Evolutionary conservation across 1,140 invertebrate genomes (phyloP).

Genomic region (Aphidius ervi): DNA sequence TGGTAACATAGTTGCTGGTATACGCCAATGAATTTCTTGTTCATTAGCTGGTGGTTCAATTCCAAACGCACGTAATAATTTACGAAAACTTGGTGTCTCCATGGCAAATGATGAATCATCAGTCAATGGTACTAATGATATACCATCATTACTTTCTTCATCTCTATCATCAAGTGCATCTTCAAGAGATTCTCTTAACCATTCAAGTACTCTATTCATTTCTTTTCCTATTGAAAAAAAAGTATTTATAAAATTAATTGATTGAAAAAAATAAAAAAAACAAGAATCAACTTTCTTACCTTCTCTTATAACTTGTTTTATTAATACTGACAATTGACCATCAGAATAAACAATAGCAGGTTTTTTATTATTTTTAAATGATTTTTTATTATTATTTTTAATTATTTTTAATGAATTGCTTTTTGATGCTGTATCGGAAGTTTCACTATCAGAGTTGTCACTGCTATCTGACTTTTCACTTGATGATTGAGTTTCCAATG

Average conservation of each 20-base stretch:
- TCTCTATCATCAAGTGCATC: constrained; percentile 61
- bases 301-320: constrained; percentile 45
- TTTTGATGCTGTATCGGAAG: background rate
- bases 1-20: constrained; percentile 53
- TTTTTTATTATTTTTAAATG: constrained; percentile 28
- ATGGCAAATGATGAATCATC: constrained; percentile 56
- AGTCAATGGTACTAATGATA: constrained; percentile 64
- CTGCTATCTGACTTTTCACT: constrained; percentile 30
- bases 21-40: constrained; percentile 62
- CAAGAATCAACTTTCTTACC: constrained; percentile 28
- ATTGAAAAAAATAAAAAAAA: no score
- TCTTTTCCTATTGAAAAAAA: constrained; percentile 31
- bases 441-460: constrained; percentile 19
- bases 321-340: constrained; percentile 44
- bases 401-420: background rate
- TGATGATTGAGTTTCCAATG: constrained; percentile 42
- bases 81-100: constrained; percentile 58
- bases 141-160: constrained; percentile 55
- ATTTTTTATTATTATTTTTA: constrained; percentile 26
- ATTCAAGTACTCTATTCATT: constrained; percentile 55
- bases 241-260: background rate
- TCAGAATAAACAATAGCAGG: constrained; percentile 41
- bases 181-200: constrained; percentile 59
- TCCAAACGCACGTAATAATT: constrained; percentile 57
- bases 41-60: constrained; percentile 58